These are phyloP conservation scores for Procambarus virginalis DNA, from an alignment of 1,140 invertebrate species.

Conservation along the genomic window DNA sequence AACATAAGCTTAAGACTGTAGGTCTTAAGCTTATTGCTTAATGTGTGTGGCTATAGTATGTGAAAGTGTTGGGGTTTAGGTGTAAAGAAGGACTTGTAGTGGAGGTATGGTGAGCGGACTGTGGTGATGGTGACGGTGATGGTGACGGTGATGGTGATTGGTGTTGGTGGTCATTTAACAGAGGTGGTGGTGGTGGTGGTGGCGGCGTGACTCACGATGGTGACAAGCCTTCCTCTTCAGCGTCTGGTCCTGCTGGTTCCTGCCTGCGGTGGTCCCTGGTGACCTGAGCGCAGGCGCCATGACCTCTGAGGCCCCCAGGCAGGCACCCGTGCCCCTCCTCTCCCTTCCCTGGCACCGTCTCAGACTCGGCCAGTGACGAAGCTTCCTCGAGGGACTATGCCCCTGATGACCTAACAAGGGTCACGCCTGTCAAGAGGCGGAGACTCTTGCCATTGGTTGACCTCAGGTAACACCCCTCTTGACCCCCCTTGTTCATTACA, in stretches of 20 bases:
- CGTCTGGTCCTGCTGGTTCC: background rate
- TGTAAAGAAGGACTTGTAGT: too few relatives aligned
- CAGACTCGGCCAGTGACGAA: background rate
- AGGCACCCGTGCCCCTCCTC: background rate
- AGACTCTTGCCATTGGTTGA: slow-evolving; percentile 37
- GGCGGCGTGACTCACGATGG: background rate
- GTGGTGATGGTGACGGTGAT: too few relatives aligned
- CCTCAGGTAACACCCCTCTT: slow-evolving; percentile 36
- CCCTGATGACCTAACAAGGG: slow-evolving; percentile 23
- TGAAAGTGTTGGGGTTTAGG: too few relatives aligned
- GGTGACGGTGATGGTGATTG: background rate
- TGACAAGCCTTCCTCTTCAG: background rate
- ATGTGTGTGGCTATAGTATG: too few relatives aligned
- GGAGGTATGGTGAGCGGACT: too few relatives aligned
- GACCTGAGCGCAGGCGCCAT: background rate
- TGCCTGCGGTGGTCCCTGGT: background rate
- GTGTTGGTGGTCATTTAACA: slow-evolving; percentile 14
- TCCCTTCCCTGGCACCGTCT: background rate
- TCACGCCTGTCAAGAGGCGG: slow-evolving; percentile 44
- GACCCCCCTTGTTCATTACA: background rate
- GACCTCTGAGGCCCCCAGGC: background rate
- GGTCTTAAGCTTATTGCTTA: too few relatives aligned
- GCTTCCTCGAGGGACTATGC: slow-evolving; percentile 37
- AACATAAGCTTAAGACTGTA: too few relatives aligned
- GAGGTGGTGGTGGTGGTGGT: slow-evolving; percentile 5